A percentile compares a stretch with the other conserved stretches of the same genome.
These are phyloP conservation scores for Furcula furcula DNA, from an alignment of 2,888 invertebrate genomes.

Conservation along the genomic window DNA sequence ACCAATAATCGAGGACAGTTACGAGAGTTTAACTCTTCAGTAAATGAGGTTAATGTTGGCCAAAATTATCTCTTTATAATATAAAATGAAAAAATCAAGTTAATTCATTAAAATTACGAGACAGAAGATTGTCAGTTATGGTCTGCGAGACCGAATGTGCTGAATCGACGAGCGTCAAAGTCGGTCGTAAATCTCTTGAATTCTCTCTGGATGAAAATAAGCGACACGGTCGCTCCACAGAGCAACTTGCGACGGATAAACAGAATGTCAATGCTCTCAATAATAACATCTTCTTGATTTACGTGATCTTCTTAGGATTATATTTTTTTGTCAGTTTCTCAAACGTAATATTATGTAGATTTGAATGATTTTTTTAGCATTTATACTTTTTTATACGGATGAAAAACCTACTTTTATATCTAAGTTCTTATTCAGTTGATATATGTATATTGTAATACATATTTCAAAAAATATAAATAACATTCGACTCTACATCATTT, in stretches of 20 bases:
- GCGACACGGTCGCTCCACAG: constrained; percentile 45
- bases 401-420: no score
- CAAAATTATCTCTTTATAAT: constrained; percentile 18
- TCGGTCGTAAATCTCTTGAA: constrained; percentile 70
- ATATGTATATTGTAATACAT: no score
- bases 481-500: no score
- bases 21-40: constrained; percentile 14
- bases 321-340: neutral
- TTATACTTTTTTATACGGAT: constrained; percentile 1
- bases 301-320: neutral
- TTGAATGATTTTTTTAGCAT: neutral
- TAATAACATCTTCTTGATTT: neutral
- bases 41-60: constrained; percentile 21
- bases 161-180: constrained; percentile 68
- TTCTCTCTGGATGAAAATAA: constrained; percentile 70
- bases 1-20: constrained; percentile 22
- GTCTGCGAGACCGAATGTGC: constrained; percentile 66
- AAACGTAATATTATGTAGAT: no score
- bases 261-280: constrained; percentile 13
- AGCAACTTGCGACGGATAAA: constrained; percentile 18
- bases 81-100: constrained; percentile 47
- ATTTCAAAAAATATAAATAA: no score
- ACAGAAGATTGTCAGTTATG: constrained; percentile 71
- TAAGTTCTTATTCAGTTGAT: no score
- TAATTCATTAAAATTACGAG: constrained; percentile 67